These are phyloP conservation scores for Moxostoma hubbsi DNA, from an alignment of 2,797 vertebrate genomes.

Conservation along the genomic window DNA sequence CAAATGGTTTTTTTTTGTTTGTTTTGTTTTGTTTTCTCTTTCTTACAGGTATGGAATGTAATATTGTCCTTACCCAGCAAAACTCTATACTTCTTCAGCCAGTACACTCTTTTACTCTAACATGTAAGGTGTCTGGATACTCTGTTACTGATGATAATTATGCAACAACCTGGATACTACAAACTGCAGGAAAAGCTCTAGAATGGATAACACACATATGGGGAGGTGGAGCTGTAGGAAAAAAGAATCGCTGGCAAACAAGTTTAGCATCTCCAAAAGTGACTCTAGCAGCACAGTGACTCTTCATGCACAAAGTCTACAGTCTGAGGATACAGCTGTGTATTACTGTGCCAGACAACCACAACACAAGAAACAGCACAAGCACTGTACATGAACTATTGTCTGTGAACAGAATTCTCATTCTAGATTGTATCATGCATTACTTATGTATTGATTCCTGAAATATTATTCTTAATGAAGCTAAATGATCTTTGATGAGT, in stretches of 20 bases:
- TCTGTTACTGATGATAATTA: slow-evolving; percentile 27
- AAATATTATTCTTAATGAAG: too few species aligned
- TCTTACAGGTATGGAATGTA: slow-evolving; percentile 33
- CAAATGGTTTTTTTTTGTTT: too few species aligned
- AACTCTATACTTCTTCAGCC: slow-evolving; percentile 24
- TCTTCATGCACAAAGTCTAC: slow-evolving; percentile 38
- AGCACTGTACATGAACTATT: slow-evolving; percentile 35
- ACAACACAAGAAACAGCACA: slow-evolving; percentile 43
- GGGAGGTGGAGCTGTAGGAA: background rate
- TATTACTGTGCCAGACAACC: slow-evolving; percentile 49
- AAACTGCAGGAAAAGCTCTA: slow-evolving; percentile 51
- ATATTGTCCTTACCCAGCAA: slow-evolving; percentile 44
- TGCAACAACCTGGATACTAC: slow-evolving; percentile 44
- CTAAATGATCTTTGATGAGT: too few species aligned
- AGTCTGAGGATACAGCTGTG: slow-evolving; percentile 56
- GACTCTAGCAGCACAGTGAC: slow-evolving; percentile 46
- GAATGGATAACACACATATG: slow-evolving; percentile 47
- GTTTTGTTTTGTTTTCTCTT: too few species aligned
- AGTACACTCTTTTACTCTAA: slow-evolving; percentile 37
- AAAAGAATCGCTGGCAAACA: slow-evolving; percentile 46
- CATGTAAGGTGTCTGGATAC: slow-evolving; percentile 49
- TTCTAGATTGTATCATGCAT: background rate
- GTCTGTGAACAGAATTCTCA: background rate
- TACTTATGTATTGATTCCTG: background rate
- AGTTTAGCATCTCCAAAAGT: slow-evolving; percentile 53